Evolutionary conservation across 2,797 vertebrate genomes (phyloP).

Genomic region (Pipistrellus nathusii): DNA sequence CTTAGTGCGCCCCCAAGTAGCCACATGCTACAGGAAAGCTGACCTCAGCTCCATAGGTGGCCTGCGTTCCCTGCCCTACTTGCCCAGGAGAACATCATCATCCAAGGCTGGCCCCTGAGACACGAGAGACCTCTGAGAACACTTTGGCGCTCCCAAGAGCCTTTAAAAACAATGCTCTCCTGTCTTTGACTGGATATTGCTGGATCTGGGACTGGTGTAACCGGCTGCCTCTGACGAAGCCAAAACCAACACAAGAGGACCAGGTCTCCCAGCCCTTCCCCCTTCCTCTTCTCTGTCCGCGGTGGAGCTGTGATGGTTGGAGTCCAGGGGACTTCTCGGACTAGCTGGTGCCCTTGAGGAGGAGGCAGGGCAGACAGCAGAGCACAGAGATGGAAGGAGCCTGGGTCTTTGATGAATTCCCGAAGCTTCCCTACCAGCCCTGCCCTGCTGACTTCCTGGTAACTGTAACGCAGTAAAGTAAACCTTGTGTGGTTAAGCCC

Average conservation of each 20-base stretch:
- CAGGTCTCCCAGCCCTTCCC: neutral
- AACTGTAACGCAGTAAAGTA: neutral
- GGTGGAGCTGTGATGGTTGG: neutral
- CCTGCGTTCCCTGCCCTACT: neutral
- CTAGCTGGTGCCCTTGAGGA: neutral
- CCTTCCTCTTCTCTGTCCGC: neutral
- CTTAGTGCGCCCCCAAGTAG: fast-evolving
- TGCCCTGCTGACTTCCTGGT: neutral
- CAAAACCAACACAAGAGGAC: neutral
- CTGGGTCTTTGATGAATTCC: neutral
- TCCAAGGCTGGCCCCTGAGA: neutral
- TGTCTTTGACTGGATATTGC: neutral
- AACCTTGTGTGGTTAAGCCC: neutral
- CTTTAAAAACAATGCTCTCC: neutral
- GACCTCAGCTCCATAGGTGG: neutral
- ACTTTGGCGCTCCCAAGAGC: neutral
- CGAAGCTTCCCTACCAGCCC: neutral
- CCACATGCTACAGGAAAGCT: neutral
- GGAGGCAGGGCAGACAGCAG: neutral
- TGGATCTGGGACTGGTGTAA: neutral
- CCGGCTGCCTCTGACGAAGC: neutral
- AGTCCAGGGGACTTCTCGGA: neutral
- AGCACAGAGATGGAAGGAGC: conserved; percentile 7
- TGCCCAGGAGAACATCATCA: neutral
- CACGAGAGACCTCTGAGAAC: neutral